These are phyloP conservation scores for Trissonchulus latispiculum DNA, from an alignment of 2,888 invertebrate species.

Conservation along the genomic window DNA sequence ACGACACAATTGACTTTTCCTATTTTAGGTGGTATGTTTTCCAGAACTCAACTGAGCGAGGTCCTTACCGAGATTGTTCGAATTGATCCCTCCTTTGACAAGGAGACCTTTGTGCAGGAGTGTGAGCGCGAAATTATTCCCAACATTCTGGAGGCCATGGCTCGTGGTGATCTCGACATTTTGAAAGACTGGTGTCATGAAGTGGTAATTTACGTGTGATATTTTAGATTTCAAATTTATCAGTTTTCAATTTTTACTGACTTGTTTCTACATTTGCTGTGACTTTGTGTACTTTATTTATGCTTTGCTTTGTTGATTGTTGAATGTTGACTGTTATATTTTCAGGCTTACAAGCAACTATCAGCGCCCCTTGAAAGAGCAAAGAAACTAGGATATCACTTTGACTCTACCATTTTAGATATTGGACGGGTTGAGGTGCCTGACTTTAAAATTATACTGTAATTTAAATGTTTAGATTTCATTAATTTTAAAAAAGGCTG, in stretches of 20 bases:
- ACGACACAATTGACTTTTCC: too few species aligned
- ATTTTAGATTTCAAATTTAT: constrained; percentile 7
- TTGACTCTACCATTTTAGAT: constrained; percentile 53
- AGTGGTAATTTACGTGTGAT: constrained; percentile 55
- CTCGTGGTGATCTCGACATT: constrained; percentile 70
- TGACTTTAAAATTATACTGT: too few species aligned
- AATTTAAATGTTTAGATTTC: too few species aligned
- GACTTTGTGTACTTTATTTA: too few species aligned
- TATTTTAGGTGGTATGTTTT: constrained; percentile 47
- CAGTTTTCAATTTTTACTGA: constrained; percentile 45
- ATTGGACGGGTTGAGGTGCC: constrained; percentile 63
- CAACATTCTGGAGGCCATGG: constrained; percentile 91
- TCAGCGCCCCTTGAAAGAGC: neutral
- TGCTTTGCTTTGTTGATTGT: too few species aligned
- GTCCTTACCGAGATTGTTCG: constrained; percentile 94
- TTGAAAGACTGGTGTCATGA: constrained; percentile 97
- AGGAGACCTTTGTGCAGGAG: constrained; percentile 72
- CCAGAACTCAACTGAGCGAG: constrained; percentile 86
- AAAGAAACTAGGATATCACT: neutral
- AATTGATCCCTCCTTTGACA: constrained; percentile 85
- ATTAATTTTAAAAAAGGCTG: too few species aligned
- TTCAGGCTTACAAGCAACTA: constrained; percentile 5
- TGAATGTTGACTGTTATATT: too few species aligned
- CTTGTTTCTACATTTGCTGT: too few species aligned
- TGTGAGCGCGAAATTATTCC: constrained; percentile 95